Percentiles rank a stretch among this genome's conserved stretches.
phyloP scores from a whole-genome alignment of 2,113 vertebrate genomes.

The Nansenia antarctica region DNA sequence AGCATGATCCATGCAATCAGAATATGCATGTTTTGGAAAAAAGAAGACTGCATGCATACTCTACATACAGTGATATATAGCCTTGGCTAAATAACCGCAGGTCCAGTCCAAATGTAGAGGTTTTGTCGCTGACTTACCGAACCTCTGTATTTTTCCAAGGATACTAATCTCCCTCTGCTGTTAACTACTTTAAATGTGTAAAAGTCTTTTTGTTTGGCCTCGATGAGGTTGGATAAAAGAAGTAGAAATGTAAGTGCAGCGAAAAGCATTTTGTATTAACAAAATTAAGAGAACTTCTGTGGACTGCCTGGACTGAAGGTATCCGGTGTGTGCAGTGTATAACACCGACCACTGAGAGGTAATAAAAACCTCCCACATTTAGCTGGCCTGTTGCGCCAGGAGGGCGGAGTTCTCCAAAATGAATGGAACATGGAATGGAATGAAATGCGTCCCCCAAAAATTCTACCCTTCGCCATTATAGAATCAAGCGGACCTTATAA shows the following conservation, averaged over 20 bases:
- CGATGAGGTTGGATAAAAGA: slow-evolving; percentile 60
- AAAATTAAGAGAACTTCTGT: background rate
- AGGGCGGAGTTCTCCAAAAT: too few relatives aligned
- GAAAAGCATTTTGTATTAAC: slow-evolving; percentile 65
- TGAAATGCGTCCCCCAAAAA: too few relatives aligned
- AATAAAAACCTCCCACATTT: too few relatives aligned
- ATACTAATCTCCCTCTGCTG: slow-evolving; percentile 93
- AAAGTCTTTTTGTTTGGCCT: slow-evolving; percentile 84
- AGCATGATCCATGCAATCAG: background rate
- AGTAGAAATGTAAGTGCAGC: slow-evolving; percentile 63
- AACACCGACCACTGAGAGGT: too few relatives aligned
- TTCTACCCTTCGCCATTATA: too few relatives aligned
- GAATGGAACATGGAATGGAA: too few relatives aligned
- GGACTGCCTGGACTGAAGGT: too few relatives aligned
- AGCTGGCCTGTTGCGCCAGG: too few relatives aligned
- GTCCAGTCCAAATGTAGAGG: background rate
- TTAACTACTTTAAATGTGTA: slow-evolving; percentile 93
- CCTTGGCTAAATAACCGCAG: too few relatives aligned
- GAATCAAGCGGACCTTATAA: too few relatives aligned
- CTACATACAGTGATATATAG: background rate
- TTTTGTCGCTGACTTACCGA: slow-evolving; percentile 81
- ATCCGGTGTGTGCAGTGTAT: too few relatives aligned
- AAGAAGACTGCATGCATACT: background rate
- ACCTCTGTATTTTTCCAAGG: slow-evolving; percentile 95
- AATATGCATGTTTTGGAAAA: background rate